Conservation (phyloP, 2,113 vertebrate genomes). For the Microcebus ravelobensis region DNA sequence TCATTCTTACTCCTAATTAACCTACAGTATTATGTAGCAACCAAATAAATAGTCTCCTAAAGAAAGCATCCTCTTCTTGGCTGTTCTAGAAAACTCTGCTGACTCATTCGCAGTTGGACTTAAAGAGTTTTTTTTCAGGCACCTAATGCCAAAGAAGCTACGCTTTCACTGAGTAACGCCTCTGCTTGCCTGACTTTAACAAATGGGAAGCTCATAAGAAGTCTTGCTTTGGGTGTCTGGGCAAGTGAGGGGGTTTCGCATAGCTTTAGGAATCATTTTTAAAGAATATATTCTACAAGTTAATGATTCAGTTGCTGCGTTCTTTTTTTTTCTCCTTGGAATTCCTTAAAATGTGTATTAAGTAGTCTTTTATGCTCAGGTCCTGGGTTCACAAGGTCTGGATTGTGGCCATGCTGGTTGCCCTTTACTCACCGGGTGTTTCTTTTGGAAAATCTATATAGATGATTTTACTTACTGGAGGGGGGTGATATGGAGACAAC, state of each 20-base stretch:
- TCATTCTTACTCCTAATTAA: constrained; percentile 69
- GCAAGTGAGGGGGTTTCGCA: not conserved
- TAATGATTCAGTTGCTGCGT: not conserved
- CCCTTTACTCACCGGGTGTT: not conserved
- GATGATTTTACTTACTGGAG: not conserved
- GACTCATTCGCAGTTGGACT: constrained; percentile 64
- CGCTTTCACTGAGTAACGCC: not conserved
- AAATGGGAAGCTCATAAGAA: not conserved
- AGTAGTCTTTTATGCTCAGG: not conserved
- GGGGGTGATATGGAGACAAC: not conserved
- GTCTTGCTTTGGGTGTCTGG: not conserved
- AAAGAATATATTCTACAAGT: not conserved
- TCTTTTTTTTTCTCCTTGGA: not conserved
- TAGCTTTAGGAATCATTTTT: not conserved
- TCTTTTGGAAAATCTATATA: not conserved
- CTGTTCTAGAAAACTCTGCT: constrained; percentile 67
- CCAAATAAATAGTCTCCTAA: constrained; percentile 69
- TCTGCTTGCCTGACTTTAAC: not conserved
- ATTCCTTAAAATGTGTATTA: not conserved
- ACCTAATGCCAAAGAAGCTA: not conserved
- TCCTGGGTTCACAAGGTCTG: not conserved
- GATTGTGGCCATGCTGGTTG: not conserved
- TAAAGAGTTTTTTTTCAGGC: not conserved
- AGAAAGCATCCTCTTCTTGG: constrained; percentile 38
- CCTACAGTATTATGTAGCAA: constrained; percentile 75